Conservation (phyloP, 2,113 vertebrate species). For the Ptilonorhynchus violaceus region DNA sequence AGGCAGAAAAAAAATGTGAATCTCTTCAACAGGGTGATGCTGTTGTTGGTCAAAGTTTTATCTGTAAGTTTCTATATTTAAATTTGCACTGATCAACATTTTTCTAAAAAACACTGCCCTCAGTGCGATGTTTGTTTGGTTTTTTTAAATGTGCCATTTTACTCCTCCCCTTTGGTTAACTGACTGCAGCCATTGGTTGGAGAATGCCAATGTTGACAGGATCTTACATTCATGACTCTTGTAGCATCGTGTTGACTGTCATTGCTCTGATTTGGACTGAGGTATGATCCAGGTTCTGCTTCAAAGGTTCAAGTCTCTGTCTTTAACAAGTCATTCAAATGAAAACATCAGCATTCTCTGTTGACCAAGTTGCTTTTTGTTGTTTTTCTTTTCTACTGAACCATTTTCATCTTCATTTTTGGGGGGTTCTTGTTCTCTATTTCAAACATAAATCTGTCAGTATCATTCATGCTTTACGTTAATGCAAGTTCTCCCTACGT, state of each 20-base stretch:
- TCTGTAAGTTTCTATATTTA: background rate
- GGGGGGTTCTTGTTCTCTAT: background rate
- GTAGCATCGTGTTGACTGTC: accelerated
- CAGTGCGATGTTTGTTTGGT: background rate
- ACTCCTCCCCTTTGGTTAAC: background rate
- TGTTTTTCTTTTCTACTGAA: background rate
- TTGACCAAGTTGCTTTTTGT: background rate
- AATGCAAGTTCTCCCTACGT: background rate
- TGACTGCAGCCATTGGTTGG: background rate
- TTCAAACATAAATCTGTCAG: background rate
- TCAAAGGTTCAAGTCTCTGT: background rate
- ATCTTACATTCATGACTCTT: background rate
- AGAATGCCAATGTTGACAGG: background rate
- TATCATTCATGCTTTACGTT: background rate
- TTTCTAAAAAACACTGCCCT: background rate
- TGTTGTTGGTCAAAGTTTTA: background rate
- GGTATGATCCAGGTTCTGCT: background rate
- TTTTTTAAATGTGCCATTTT: accelerated
- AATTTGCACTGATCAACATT: background rate
- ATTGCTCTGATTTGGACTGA: background rate
- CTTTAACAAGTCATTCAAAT: background rate
- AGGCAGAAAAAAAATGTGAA: too few species aligned
- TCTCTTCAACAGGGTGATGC: background rate
- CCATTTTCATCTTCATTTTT: background rate
- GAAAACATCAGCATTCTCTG: background rate